Evolutionary conservation across 2,113 vertebrate species (phyloP).

Genomic region (Periophthalmus modestus): DNA sequence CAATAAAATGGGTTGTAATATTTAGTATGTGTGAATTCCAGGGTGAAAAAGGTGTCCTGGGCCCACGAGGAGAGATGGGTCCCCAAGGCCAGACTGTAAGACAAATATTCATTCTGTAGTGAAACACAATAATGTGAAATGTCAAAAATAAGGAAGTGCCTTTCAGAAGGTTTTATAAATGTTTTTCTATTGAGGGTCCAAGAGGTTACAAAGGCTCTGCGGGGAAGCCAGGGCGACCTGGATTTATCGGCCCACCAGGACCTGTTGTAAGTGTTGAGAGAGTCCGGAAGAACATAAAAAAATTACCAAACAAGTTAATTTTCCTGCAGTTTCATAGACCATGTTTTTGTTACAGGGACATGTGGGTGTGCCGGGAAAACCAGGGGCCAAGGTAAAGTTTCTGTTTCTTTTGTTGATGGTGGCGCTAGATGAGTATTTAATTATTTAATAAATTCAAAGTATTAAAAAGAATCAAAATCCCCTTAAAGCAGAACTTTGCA

Average conservation of each 20-base stretch:
- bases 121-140: conserved; percentile 42
- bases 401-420: conserved; percentile 21
- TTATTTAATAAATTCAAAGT: conserved; percentile 20
- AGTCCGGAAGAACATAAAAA: conserved; percentile 39
- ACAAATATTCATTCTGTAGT: conserved; percentile 46
- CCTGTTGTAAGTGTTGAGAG: conserved; percentile 64
- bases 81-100: conserved; percentile 77
- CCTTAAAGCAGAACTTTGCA: not conserved
- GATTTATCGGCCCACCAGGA: conserved; percentile 76
- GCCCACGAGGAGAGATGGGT: conserved; percentile 78
- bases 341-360: conserved; percentile 73
- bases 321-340: conserved; percentile 54
- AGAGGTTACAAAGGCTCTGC: conserved; percentile 77
- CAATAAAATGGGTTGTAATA: conserved; percentile 21
- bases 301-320: conserved; percentile 48
- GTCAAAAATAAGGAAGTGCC: conserved; percentile 44
- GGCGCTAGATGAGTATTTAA: conserved; percentile 24
- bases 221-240: conserved; percentile 79
- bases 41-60: conserved; percentile 79
- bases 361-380: conserved; percentile 68
- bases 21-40: conserved; percentile 52
- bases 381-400: conserved; percentile 73
- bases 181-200: conserved; percentile 64
- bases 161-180: conserved; percentile 58
- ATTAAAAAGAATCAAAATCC: not conserved